Conservation (phyloP, 2,888 invertebrate species). For the Epinotia demarniana region DNA sequence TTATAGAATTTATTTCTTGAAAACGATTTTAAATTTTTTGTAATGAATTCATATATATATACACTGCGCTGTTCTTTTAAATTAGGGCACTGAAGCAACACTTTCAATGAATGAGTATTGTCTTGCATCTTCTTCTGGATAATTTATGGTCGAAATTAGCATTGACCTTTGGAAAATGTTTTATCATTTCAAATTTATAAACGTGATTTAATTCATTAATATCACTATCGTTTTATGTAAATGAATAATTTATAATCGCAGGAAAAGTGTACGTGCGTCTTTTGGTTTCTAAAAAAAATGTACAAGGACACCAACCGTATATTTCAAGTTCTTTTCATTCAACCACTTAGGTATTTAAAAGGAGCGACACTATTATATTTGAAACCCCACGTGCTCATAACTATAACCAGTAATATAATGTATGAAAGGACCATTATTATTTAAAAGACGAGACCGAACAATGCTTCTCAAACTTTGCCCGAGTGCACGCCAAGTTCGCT, state of each 20-base stretch:
- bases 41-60: too few species aligned
- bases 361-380: slow-evolving; percentile 9
- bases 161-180: neutral
- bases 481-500: slow-evolving; percentile 32
- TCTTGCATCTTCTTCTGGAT: too few species aligned
- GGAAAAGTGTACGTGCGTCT: neutral
- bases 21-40: too few species aligned
- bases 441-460: slow-evolving; percentile 39
- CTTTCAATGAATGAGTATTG: neutral
- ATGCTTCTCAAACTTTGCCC: slow-evolving; percentile 44
- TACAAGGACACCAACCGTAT: neutral
- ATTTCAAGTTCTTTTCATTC: slow-evolving; percentile 3
- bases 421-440: slow-evolving; percentile 41
- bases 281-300: too few species aligned
- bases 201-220: too few species aligned
- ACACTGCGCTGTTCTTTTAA: too few species aligned
- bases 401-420: slow-evolving; percentile 30
- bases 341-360: slow-evolving; percentile 19
- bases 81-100: too few species aligned
- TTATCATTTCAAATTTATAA: neutral
- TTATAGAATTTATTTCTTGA: neutral
- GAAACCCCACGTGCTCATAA: slow-evolving; percentile 21
- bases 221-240: too few species aligned
- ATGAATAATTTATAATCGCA: too few species aligned
- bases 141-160: neutral